These are phyloP conservation scores for Lepidostoma basale DNA, from an alignment of 1,140 invertebrate species.

Conservation along the genomic window DNA sequence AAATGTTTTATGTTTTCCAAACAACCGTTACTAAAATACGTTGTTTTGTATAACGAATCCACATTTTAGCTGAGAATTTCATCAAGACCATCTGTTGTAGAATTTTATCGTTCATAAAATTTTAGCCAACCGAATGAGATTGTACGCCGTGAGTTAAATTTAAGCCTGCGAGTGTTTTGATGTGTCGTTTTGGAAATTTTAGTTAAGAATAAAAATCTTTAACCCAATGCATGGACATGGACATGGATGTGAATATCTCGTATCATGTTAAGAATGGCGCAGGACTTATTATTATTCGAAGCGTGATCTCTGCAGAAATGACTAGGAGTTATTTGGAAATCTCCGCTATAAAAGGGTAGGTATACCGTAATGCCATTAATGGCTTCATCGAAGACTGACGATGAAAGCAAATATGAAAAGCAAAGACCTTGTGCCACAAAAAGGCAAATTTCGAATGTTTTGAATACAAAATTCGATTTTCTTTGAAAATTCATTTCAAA, in stretches of 20 bases:
- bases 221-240: too few relatives aligned
- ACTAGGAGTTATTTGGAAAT: constrained; percentile 14
- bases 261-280: too few relatives aligned
- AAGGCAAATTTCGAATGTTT: not conserved
- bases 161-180: too few relatives aligned
- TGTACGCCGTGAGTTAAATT: too few relatives aligned
- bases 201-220: too few relatives aligned
- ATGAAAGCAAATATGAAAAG: constrained; percentile 31
- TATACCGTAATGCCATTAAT: constrained; percentile 35
- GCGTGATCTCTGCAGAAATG: not conserved
- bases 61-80: constrained; percentile 6
- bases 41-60: not conserved
- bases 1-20: not conserved
- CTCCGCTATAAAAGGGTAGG: not conserved
- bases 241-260: too few relatives aligned
- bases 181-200: too few relatives aligned
- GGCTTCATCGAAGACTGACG: constrained; percentile 34
- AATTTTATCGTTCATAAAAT: constrained; percentile 16
- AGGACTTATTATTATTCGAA: constrained; percentile 26
- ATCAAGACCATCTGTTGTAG: constrained; percentile 9
- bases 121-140: constrained; percentile 20
- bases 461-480: not conserved
- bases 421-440: not conserved
- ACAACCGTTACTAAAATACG: not conserved
- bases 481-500: too few relatives aligned